Base-by-base conservation (phyloP, 2,888 invertebrate species). In the Harpalus rufipes region DNA sequence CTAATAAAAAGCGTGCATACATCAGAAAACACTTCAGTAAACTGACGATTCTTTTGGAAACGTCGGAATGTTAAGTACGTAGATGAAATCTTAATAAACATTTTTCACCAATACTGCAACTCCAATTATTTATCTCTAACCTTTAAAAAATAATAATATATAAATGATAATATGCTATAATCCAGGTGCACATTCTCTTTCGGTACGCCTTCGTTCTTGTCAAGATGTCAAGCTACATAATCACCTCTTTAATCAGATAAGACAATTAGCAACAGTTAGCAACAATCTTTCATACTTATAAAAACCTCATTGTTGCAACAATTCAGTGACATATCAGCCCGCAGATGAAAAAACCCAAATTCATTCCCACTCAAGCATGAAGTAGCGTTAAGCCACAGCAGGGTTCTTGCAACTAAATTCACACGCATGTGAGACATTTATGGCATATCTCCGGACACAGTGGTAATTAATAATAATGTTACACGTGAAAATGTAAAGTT, bases 381-480 rank as follows among this genome's bases (percentile, higher is more conserved):
- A 74, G 68, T 41, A 68, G 41, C 39, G 32, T 41, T 14, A 39
- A 32, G 41, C 8, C 68, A 8, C 68, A 39, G 68, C 68, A 39
- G 68, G 68, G 41, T n/a, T 10, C 39, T 63, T 32, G 68, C 39
- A 68, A 39, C 39, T 68, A 68, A 68, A 68, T 68, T 68, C 68
- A 68, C 68, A 68, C 68, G 68, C 12, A 44, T 44, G 16, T 44
- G 16, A 41, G 72, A 74, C 44, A 74, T 74, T 74, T 74, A 74
- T 8, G 44, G 18, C 18, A 18, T 68, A 39, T 39, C 39, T 68
- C 39, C 10, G 39, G 10, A 68, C 41, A 44, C 44, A 12, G 10
- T 0, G 44, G 41, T 74, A 74, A 74, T 74, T 74, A 74, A 74
- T 68, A 68, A 68, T 32, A 68, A 68, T 68, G 68, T 68, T 18